Evolutionary conservation across 2,113 vertebrate species (phyloP).

Genomic region (Myrmecobius fasciatus): DNA sequence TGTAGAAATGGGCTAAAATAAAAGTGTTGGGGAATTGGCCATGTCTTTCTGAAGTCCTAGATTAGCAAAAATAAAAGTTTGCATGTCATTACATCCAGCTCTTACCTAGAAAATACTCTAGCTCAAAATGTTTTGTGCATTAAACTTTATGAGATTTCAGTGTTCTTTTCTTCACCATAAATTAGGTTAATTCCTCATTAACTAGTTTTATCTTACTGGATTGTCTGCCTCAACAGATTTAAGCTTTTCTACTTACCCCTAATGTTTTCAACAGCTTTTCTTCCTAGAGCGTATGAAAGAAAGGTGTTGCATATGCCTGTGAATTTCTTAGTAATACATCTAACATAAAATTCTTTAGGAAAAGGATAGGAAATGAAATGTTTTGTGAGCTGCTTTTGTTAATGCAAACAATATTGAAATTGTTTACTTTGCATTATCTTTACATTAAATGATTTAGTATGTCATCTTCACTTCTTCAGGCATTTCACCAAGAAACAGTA

Average conservation of each 20-base stretch:
- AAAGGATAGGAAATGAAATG: slow-evolving; percentile 73
- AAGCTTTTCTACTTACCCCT: slow-evolving; percentile 74
- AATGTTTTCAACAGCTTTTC: slow-evolving; percentile 79
- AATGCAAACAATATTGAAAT: slow-evolving; percentile 75
- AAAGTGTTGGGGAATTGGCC: slow-evolving; percentile 1
- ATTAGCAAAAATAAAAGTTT: slow-evolving; percentile 9
- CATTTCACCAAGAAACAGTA: slow-evolving; percentile 67
- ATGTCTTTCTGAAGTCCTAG: background rate
- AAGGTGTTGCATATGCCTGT: slow-evolving; percentile 79
- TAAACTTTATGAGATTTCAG: slow-evolving; percentile 61
- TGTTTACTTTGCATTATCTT: slow-evolving; percentile 78
- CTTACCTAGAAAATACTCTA: slow-evolving; percentile 37
- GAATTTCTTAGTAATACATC: slow-evolving; percentile 79
- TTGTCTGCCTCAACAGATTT: slow-evolving; percentile 72
- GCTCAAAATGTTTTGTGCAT: slow-evolving; percentile 57
- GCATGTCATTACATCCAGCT: background rate
- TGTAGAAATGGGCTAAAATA: background rate
- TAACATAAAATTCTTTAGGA: slow-evolving; percentile 82
- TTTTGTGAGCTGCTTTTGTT: slow-evolving; percentile 77
- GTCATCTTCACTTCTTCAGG: slow-evolving; percentile 77
- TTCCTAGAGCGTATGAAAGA: slow-evolving; percentile 73
- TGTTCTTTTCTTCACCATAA: slow-evolving; percentile 64
- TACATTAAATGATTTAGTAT: slow-evolving; percentile 78
- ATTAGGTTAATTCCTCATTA: slow-evolving; percentile 79
- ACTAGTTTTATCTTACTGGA: slow-evolving; percentile 77